These are phyloP conservation scores for rat (Rattus norvegicus) DNA, from an alignment of 2,113 vertebrate species.

Conservation along the genomic window DNA sequence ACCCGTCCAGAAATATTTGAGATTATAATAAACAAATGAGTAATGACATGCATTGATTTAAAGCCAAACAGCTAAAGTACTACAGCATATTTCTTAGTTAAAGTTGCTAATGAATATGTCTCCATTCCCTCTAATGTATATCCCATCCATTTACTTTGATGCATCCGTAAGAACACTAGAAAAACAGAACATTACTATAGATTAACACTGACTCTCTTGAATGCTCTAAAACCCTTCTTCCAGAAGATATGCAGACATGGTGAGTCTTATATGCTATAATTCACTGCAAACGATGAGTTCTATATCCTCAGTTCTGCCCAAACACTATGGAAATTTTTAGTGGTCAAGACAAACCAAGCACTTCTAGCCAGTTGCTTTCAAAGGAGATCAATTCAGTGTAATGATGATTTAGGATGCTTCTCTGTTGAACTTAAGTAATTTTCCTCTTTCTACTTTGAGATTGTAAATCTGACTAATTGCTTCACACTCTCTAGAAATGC, in stretches of 20 bases:
- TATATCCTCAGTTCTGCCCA: conserved; percentile 47
- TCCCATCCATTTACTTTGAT: not conserved
- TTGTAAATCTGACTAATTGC: conserved; percentile 78
- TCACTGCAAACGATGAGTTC: not conserved
- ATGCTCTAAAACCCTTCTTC: conserved; percentile 29
- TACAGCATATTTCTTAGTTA: conserved; percentile 27
- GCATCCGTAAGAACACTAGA: conserved; percentile 53
- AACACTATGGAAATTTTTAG: conserved; percentile 61
- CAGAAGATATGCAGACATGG: not conserved
- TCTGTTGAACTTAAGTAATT: conserved; percentile 73
- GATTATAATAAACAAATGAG: conserved; percentile 1
- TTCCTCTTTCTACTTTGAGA: conserved; percentile 69
- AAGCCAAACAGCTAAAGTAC: conserved; percentile 33
- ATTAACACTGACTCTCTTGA: conserved; percentile 8
- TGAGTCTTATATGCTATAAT: conserved; percentile 35
- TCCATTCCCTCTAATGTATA: not conserved
- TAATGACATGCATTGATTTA: conserved; percentile 19
- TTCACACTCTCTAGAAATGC: conserved; percentile 56
- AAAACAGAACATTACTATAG: conserved; percentile 23
- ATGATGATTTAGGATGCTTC: conserved; percentile 74
- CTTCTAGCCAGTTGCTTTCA: conserved; percentile 58
- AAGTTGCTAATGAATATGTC: not conserved
- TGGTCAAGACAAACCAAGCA: conserved; percentile 65
- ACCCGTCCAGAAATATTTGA: conserved; percentile 24
- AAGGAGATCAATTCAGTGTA: conserved; percentile 65